Percentiles rank a stretch among this genome's conserved stretches.
Evolutionary conservation across 2,113 vertebrate species (phyloP).

Genomic region (Rhodinocichla rosea): DNA sequence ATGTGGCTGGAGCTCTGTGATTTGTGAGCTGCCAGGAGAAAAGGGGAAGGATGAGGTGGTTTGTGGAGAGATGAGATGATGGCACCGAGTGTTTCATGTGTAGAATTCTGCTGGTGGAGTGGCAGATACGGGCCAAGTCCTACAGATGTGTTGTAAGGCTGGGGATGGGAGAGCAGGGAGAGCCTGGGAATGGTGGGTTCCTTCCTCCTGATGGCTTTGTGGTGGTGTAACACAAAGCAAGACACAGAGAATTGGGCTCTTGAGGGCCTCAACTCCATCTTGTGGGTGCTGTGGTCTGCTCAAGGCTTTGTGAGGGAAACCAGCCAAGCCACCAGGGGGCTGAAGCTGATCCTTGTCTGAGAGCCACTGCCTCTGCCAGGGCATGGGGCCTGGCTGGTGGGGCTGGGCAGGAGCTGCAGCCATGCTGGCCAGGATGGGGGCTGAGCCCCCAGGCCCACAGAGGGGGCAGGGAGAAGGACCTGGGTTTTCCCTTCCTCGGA

Average conservation of each 20-base stretch:
- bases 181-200: accelerated
- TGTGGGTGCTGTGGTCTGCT: background rate
- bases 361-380: background rate
- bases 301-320: background rate
- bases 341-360: accelerated
- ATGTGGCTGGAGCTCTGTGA: background rate
- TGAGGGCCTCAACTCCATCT: background rate
- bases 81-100: accelerated
- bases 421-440: accelerated
- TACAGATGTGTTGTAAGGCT: background rate
- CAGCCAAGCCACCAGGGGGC: background rate
- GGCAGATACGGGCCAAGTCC: background rate
- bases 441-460: background rate
- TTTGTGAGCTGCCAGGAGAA: accelerated
- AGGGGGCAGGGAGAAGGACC: background rate
- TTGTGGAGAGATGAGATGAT: background rate
- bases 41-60: background rate
- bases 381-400: accelerated
- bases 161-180: background rate
- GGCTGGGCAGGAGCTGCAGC: background rate
- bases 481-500: accelerated
- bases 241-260: background rate
- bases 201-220: background rate
- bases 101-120: background rate
- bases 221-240: background rate